These are phyloP conservation scores for Coregonus sp. DNA, from an alignment of 2,797 vertebrate genomes.

Conservation along the genomic window DNA sequence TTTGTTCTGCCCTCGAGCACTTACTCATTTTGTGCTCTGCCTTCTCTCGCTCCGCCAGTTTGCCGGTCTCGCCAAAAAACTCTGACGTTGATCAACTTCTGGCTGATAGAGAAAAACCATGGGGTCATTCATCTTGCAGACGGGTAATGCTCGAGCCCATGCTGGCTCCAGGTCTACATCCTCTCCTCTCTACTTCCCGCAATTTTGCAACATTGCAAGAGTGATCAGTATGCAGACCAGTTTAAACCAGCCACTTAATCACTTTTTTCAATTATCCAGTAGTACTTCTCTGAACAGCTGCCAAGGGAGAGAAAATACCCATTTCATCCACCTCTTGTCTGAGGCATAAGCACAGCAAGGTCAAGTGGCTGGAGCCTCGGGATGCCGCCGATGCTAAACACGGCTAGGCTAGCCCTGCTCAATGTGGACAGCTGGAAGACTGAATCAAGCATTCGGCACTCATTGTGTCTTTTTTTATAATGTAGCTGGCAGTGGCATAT, in stretches of 20 bases:
- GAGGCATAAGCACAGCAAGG: constrained; percentile 37
- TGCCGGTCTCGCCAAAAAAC: constrained; percentile 12
- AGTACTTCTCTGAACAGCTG: constrained; percentile 53
- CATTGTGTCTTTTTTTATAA: neutral
- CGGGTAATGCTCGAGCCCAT: constrained; percentile 18
- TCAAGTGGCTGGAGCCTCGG: constrained; percentile 5
- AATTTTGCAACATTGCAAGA: constrained; percentile 34
- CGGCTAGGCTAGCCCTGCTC: neutral
- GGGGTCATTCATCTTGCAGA: constrained; percentile 29
- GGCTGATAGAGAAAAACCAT: neutral
- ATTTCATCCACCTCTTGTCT: constrained; percentile 36
- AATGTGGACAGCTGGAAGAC: neutral
- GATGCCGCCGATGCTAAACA: neutral
- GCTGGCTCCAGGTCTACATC: constrained; percentile 4
- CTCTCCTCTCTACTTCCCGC: constrained; percentile 16
- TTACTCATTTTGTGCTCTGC: constrained; percentile 1
- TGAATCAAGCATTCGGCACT: neutral
- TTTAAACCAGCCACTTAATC: constrained; percentile 47
- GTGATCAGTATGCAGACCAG: constrained; percentile 39
- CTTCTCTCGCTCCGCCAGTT: neutral
- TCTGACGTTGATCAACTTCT: constrained; percentile 27
- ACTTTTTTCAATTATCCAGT: constrained; percentile 54
- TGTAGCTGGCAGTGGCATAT: neutral
- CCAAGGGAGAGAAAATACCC: constrained; percentile 38
- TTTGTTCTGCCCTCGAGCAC: constrained; percentile 18